These are phyloP conservation scores for Miichthys miiuy DNA, from an alignment of 2,797 vertebrate species.

Conservation along the genomic window DNA sequence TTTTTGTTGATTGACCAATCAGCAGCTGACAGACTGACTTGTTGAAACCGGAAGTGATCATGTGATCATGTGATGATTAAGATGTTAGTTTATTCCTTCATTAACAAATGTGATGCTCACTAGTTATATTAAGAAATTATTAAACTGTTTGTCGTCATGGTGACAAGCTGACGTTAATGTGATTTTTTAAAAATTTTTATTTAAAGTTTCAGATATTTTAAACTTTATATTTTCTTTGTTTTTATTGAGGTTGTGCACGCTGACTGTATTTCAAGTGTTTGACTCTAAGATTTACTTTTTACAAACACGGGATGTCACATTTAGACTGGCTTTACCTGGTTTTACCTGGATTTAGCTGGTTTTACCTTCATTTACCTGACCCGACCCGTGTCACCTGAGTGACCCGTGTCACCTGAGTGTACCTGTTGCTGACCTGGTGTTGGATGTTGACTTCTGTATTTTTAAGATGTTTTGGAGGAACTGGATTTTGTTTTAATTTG, in stretches of 20 bases:
- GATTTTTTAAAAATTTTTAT: conserved; percentile 58
- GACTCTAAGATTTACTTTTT: conserved; percentile 35
- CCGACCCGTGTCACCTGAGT: too few species aligned
- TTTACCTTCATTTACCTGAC: too few species aligned
- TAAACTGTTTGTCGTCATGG: conserved; percentile 39
- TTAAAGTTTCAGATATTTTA: conserved; percentile 45
- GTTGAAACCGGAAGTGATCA: conserved; percentile 29
- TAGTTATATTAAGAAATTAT: conserved; percentile 18
- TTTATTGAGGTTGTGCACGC: conserved; percentile 38
- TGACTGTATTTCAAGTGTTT: conserved; percentile 61
- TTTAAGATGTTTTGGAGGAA: too few species aligned
- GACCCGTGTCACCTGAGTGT: too few species aligned
- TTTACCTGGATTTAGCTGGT: too few species aligned
- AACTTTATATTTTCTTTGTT: conserved; percentile 33
- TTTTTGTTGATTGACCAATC: too few species aligned
- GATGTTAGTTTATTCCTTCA: conserved; percentile 71
- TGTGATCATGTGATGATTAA: conserved; percentile 14
- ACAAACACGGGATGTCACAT: conserved; percentile 17
- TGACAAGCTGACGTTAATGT: conserved; percentile 47
- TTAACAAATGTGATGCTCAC: conserved; percentile 43
- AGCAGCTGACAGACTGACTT: conserved; percentile 5
- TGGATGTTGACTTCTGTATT: too few species aligned
- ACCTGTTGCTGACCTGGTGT: too few species aligned
- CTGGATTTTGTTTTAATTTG: too few species aligned
- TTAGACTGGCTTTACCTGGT: too few species aligned